These are phyloP conservation scores for Amiota communis DNA, from an alignment of 2,888 invertebrate species.

Conservation along the genomic window DNA sequence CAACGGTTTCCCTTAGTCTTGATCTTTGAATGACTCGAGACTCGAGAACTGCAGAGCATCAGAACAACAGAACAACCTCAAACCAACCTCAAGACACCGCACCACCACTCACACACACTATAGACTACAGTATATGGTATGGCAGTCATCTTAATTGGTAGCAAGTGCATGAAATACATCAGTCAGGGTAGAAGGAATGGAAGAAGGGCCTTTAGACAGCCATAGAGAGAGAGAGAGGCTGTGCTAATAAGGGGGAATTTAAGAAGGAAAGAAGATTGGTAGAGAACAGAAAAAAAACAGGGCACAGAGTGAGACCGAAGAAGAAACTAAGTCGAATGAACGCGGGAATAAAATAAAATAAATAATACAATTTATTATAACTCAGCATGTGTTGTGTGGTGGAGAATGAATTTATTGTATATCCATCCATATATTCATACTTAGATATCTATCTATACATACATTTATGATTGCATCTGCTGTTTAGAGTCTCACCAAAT, in stretches of 20 bases:
- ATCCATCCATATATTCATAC: constrained; percentile 8
- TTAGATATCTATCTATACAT: constrained; percentile 3
- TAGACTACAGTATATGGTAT: no score
- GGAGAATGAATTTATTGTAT: not conserved
- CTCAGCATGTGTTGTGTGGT: constrained; percentile 45
- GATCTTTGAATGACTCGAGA: constrained; percentile 42
- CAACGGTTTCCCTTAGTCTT: constrained; percentile 33
- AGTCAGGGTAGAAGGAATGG: not conserved
- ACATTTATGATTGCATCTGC: constrained; percentile 38
- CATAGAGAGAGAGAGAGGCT: not conserved
- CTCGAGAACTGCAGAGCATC: not conserved
- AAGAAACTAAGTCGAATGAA: not conserved
- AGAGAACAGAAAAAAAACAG: not conserved
- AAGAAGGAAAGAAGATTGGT: no score
- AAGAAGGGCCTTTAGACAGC: not conserved
- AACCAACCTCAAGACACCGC: constrained; percentile 8
- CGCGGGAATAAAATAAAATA: constrained; percentile 62
- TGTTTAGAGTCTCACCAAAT: not conserved
- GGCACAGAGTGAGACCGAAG: not conserved
- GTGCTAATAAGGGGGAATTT: no score
- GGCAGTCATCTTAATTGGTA: constrained; percentile 48
- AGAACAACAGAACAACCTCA: not conserved
- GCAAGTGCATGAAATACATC: constrained; percentile 46
- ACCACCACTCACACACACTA: no score
- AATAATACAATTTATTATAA: constrained; percentile 63